phyloP scores from a whole-genome alignment of 2,797 vertebrate species.

The Ibycter americanus region DNA sequence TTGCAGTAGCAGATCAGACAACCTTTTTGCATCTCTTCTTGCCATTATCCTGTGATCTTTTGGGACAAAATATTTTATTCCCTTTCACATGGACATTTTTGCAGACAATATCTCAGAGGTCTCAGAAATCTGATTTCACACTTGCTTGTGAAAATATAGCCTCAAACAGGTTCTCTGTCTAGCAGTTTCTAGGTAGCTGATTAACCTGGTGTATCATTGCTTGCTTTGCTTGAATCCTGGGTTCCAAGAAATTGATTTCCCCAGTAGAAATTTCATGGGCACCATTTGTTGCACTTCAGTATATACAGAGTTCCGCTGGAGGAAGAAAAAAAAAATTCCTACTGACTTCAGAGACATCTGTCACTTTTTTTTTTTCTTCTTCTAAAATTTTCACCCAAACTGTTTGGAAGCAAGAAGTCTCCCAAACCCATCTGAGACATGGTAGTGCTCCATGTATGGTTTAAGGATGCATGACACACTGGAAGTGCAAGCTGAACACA shows the following conservation, averaged over 20 bases:
- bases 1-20: constrained; percentile 38
- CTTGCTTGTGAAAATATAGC: background rate
- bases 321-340: background rate
- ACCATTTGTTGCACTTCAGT: background rate
- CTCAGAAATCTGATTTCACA: background rate
- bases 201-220: background rate
- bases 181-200: background rate
- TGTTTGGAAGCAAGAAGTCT: background rate
- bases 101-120: background rate
- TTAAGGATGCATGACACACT: background rate
- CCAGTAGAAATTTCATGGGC: background rate
- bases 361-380: background rate
- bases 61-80: constrained; percentile 35
- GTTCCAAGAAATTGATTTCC: background rate
- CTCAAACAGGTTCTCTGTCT: background rate
- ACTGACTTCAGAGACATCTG: background rate
- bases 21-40: constrained; percentile 15
- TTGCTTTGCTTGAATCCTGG: background rate
- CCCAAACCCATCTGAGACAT: background rate
- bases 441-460: background rate
- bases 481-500: background rate
- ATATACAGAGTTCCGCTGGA: background rate
- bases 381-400: background rate
- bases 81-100: background rate
- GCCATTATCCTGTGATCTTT: constrained; percentile 23